Conservation (phyloP, 2,113 vertebrate genomes). For the Rhinichthys klamathensis region DNA sequence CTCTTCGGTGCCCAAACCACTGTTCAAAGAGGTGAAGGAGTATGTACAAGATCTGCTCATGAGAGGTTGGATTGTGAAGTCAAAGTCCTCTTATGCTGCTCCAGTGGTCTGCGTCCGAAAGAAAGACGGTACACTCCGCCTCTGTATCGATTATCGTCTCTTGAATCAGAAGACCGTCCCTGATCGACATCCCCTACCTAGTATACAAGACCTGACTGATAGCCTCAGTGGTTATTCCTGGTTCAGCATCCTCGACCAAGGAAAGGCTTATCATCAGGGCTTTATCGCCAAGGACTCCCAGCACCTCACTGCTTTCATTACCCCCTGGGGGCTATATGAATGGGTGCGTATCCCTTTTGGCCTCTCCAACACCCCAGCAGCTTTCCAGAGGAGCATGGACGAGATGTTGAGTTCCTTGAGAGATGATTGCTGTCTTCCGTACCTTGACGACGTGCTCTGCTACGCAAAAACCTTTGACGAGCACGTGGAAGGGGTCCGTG, state of each 20-base stretch:
- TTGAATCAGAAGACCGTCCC: too few species aligned
- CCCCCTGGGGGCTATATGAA: background rate
- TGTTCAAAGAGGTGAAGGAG: background rate
- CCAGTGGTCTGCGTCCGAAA: background rate
- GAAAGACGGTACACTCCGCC: too few species aligned
- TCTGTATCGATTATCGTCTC: too few species aligned
- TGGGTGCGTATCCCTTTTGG: background rate
- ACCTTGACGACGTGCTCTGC: conserved; percentile 45
- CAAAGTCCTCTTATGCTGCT: conserved; percentile 25
- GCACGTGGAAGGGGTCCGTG: background rate
- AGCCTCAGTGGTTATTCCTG: background rate
- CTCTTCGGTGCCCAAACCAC: background rate
- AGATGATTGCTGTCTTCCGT: conserved; percentile 35
- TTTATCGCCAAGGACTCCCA: background rate
- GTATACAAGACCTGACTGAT: conserved; percentile 32
- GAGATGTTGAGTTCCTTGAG: background rate
- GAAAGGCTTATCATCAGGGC: background rate
- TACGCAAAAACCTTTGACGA: conserved; percentile 35
- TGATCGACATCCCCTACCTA: conserved; percentile 21
- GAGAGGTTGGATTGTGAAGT: background rate
- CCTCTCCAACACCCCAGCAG: background rate
- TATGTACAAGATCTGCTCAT: conserved; percentile 1
- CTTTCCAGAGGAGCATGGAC: background rate
- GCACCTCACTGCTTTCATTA: background rate
- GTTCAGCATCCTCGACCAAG: conserved; percentile 29